Percentiles rank a stretch among this genome's conserved stretches.
Evolutionary conservation across 2,113 vertebrate species (phyloP).

Genomic region (Grammomys dolichurus): DNA sequence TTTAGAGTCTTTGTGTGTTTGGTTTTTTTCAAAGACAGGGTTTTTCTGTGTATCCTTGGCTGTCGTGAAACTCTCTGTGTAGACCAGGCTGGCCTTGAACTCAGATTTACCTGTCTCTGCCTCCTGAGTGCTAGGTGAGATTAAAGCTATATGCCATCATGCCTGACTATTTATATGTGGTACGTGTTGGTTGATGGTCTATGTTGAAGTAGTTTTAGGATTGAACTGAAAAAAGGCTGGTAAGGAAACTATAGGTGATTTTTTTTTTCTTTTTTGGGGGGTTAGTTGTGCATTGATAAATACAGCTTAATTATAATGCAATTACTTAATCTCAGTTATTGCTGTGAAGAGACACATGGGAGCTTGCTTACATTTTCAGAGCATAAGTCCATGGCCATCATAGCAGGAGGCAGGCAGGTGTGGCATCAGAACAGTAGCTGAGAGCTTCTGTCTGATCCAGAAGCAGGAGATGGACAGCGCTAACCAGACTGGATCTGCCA

Average conservation of each 20-base stretch:
- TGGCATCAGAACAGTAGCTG: background rate
- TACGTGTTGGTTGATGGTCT: background rate
- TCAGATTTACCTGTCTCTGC: background rate
- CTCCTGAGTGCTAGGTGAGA: background rate
- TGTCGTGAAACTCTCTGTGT: background rate
- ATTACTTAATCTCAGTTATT: background rate
- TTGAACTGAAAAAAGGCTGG: background rate
- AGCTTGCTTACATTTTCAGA: background rate
- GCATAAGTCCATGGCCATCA: no score
- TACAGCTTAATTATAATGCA: no score
- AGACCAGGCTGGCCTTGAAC: background rate
- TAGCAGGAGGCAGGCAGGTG: background rate
- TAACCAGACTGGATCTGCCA: background rate
- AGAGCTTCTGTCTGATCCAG: background rate
- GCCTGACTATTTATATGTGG: background rate
- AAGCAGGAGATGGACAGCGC: background rate
- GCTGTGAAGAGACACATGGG: background rate
- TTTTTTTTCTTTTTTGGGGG: background rate
- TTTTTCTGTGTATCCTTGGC: background rate
- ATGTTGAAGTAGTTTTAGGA: background rate
- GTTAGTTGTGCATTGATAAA: background rate
- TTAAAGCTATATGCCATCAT: background rate
- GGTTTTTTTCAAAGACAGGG: background rate
- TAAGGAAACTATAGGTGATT: constrained; percentile 1
- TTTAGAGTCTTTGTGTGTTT: background rate